Percentiles rank a stretch among this genome's conserved stretches.
phyloP scores from a whole-genome alignment of 2,113 vertebrate species.

The Anas platyrhynchos region DNA sequence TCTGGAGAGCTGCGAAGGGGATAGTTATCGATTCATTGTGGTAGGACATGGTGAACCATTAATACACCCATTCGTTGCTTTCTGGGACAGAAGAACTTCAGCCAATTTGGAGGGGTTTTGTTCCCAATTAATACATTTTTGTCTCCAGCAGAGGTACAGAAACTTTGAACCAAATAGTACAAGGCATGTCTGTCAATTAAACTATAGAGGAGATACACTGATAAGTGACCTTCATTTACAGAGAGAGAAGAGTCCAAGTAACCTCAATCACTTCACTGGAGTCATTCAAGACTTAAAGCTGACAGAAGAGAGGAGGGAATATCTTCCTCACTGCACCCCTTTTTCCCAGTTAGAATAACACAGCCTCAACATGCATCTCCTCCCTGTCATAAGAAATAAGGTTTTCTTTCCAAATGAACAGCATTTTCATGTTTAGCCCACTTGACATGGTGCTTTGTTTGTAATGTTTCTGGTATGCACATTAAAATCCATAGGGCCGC shows the following conservation, averaged over 20 bases:
- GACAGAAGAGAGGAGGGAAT: not conserved
- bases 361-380: not conserved
- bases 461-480: not conserved
- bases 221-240: not conserved
- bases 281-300: conserved; percentile 16
- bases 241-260: not conserved
- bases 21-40: not conserved
- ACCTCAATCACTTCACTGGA: conserved; percentile 29
- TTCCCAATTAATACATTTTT: conserved; percentile 31
- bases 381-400: not conserved
- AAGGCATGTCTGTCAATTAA: conserved; percentile 8
- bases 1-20: not conserved
- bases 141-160: not conserved
- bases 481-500: not conserved
- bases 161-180: conserved; percentile 19
- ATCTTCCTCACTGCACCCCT: not conserved
- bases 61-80: not conserved
- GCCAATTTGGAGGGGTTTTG: not conserved
- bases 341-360: not conserved
- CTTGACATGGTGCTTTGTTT: not conserved
- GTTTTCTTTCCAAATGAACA: not conserved
- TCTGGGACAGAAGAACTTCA: not conserved
- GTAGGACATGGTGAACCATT: not conserved
- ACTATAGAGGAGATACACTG: not conserved
- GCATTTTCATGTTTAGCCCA: not conserved